Evolutionary conservation across 1,140 invertebrate genomes (phyloP), one percentile per base, ranked within the genome.

Genomic region (Hormaphis cornu): DNA sequence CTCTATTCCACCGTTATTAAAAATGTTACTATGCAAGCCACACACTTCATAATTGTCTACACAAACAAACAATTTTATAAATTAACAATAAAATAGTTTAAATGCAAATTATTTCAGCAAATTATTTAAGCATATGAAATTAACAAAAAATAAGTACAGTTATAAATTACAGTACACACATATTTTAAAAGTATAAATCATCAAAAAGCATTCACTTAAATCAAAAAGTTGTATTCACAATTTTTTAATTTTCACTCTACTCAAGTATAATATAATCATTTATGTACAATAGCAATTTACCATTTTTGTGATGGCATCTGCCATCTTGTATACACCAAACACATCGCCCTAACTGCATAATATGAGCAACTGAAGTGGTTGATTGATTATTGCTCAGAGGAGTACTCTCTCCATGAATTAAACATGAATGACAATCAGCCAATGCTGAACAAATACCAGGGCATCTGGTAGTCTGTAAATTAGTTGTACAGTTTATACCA

Each of bases 281-380:
- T n/a, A 20, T 20, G 18, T 14, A 16, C 3, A 44, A 20, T 44
- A 44, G 3, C 0, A 53, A 53, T 28, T 42, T 63, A 66, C 61
- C 89, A 75, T 92, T 87, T 74, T 87, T 87, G 73, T 89, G 87
- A 77, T 93, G 90, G 77, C 93, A 95, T n/a, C 86, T 81, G 0
- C 90, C 90, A 75, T 93, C 93, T 76, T 95, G 91, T 1, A 95
- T 91, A 77, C 92, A 95, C 93, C 93, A 95, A 22, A 86, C 89
- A 78, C 93, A 96, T 59, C 90, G 86, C 42, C 87, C 86, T 2
- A 89, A 78, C 5, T 83, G 74, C 37, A 90, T 77, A 74, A 89
- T 89, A 72, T 86, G 86, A 26, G 88, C 88, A 22, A 90, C 86
- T 0, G 88, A 90, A 77, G 77, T 82, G 70, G 79, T 78, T 35